Evolutionary conservation across 2,113 vertebrate species (phyloP).

Genomic region (Connochaetes taurinus): DNA sequence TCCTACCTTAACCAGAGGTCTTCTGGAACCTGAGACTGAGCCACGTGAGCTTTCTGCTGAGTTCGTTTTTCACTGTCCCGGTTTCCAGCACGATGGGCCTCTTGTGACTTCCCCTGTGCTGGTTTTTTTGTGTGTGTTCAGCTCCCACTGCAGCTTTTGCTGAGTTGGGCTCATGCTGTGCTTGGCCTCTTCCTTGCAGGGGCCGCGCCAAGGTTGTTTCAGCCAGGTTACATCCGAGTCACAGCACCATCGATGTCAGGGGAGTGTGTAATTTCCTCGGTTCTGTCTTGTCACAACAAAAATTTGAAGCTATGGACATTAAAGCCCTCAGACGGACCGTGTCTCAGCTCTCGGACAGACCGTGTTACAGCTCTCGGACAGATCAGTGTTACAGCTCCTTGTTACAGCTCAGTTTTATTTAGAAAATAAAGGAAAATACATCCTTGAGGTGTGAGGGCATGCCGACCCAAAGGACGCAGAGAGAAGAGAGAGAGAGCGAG

Average conservation of each 20-base stretch:
- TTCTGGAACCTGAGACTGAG: neutral
- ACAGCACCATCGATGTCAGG: neutral
- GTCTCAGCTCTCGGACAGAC: too few relatives aligned
- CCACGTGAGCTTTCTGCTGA: neutral
- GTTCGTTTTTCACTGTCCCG: neutral
- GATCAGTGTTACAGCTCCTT: neutral
- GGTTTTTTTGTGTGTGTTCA: too few relatives aligned
- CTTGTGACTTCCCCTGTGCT: too few relatives aligned
- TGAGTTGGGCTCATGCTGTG: too few relatives aligned
- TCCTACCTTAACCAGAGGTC: neutral
- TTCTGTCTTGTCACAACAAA: neutral
- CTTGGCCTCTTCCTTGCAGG: too few relatives aligned
- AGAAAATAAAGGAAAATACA: neutral
- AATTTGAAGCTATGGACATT: neutral
- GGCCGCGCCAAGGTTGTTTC: fast-evolving
- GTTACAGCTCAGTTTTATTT: neutral
- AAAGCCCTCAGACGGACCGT: neutral
- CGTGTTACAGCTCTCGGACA: too few relatives aligned
- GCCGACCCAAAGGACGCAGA: neutral
- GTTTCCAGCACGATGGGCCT: neutral
- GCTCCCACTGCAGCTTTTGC: fast-evolving
- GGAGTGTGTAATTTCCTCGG: neutral
- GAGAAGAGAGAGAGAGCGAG: too few relatives aligned
- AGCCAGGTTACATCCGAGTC: neutral
- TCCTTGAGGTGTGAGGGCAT: neutral